Evolutionary conservation across 2,797 vertebrate species (phyloP).

Genomic region (Cottoperca gobio): DNA sequence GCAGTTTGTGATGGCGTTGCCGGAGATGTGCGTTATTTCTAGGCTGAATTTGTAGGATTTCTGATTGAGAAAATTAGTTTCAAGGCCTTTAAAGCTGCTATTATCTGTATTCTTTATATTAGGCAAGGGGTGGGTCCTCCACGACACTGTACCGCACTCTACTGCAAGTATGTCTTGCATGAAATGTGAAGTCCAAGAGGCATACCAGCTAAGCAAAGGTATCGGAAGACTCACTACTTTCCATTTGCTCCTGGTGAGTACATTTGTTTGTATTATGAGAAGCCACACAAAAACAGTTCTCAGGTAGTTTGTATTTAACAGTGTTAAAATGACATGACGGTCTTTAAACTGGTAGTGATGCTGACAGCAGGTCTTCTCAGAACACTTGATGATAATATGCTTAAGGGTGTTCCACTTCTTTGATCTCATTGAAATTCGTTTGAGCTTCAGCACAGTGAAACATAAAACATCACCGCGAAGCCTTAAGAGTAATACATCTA

Average conservation of each 20-base stretch:
- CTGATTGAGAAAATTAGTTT: background rate
- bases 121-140: background rate
- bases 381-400: constrained; percentile 28
- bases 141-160: background rate
- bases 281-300: constrained; percentile 15
- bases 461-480: constrained; percentile 31
- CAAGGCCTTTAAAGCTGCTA: too few relatives aligned
- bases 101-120: too few relatives aligned
- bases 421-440: constrained; percentile 42
- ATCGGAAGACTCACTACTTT: background rate
- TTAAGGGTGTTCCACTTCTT: constrained; percentile 36
- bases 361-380: constrained; percentile 30
- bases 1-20: too few relatives aligned
- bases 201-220: background rate
- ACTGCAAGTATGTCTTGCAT: background rate
- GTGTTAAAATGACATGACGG: constrained; percentile 5
- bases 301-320: constrained; percentile 18
- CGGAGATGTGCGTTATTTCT: background rate
- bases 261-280: constrained; percentile 15
- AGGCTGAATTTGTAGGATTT: background rate
- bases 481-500: constrained; percentile 11
- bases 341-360: constrained; percentile 2
- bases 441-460: constrained; percentile 6
- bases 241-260: background rate
- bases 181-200: constrained; percentile 13